A percentile compares a stretch with the other conserved stretches of the same genome.
Conservation (phyloP, 2,888 invertebrate genomes). For the Atherix ibis region DNA sequence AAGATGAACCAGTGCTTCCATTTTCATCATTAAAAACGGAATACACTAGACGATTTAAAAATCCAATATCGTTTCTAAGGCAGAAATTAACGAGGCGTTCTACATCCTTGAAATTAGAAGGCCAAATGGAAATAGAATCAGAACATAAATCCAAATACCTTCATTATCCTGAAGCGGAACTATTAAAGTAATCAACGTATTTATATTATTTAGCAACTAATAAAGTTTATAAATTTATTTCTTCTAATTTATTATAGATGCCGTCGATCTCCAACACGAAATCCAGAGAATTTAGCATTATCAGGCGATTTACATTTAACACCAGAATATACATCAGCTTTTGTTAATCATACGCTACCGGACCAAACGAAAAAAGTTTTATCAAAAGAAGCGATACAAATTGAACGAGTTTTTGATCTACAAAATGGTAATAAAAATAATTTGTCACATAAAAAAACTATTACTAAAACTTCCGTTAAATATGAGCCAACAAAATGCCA, state of each 20-base stretch:
- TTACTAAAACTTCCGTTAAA: not conserved
- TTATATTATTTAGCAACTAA: not conserved
- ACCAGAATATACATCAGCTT: constrained; percentile 22
- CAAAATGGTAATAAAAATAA: constrained; percentile 1
- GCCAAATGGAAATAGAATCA: constrained; percentile 25
- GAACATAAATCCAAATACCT: constrained; percentile 29
- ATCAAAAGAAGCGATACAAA: constrained; percentile 4
- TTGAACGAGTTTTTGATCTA: constrained; percentile 2
- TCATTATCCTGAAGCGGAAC: constrained; percentile 26
- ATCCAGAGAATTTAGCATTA: constrained; percentile 23
- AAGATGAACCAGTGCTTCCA: constrained; percentile 21
- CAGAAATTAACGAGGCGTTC: constrained; percentile 21
- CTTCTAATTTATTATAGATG: constrained; percentile 19
- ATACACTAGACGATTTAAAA: constrained; percentile 15
- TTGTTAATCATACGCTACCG: constrained; percentile 24
- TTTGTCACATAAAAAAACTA: not conserved
- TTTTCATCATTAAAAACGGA: constrained; percentile 23
- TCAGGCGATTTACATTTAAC: constrained; percentile 19
- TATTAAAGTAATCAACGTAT: constrained; percentile 18
- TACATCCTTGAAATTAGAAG: constrained; percentile 28
- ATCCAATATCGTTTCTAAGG: constrained; percentile 11
- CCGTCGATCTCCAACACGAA: constrained; percentile 22
- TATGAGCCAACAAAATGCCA: constrained; percentile 18
- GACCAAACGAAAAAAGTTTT: constrained; percentile 14
- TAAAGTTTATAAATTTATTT: not conserved